Conservation (phyloP, 2,113 vertebrate species). For the cattle (Bos taurus) region DNA sequence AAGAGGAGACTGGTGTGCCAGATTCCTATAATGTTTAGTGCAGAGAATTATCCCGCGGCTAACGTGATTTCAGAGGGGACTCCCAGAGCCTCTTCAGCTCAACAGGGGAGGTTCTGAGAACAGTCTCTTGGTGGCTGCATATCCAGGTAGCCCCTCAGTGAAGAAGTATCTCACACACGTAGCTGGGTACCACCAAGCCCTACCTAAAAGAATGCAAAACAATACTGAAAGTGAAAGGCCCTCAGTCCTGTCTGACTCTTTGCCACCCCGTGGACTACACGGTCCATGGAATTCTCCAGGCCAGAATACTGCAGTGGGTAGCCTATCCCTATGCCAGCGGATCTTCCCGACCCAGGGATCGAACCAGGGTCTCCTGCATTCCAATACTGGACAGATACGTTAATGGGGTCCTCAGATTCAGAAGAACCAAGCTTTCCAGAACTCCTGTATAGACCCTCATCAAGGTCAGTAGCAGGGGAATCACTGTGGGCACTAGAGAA, state of each 20-base stretch:
- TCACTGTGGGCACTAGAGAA: neutral
- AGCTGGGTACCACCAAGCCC: neutral
- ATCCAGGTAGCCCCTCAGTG: neutral
- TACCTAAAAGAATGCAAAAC: neutral
- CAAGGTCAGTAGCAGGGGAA: neutral
- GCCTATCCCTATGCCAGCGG: neutral
- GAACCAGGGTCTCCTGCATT: neutral
- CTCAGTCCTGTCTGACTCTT: neutral
- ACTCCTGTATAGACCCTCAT: rapidly evolving
- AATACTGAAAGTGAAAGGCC: neutral
- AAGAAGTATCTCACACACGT: neutral
- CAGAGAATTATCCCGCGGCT: neutral
- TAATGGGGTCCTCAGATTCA: neutral
- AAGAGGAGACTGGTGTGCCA: conserved; percentile 15
- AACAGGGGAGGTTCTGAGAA: neutral
- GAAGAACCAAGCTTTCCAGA: neutral
- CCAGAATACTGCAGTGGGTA: neutral
- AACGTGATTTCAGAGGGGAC: conserved; percentile 23
- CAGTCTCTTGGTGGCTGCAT: neutral
- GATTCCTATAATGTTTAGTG: neutral
- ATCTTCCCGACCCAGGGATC: neutral
- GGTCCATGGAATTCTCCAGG: neutral
- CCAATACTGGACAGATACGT: neutral
- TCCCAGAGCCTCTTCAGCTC: neutral
- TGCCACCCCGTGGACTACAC: neutral